A percentile compares a stretch with the other conserved stretches of the same genome.
phyloP scores from a whole-genome alignment of 2,888 invertebrate species.

The Malacosoma neustria region DNA sequence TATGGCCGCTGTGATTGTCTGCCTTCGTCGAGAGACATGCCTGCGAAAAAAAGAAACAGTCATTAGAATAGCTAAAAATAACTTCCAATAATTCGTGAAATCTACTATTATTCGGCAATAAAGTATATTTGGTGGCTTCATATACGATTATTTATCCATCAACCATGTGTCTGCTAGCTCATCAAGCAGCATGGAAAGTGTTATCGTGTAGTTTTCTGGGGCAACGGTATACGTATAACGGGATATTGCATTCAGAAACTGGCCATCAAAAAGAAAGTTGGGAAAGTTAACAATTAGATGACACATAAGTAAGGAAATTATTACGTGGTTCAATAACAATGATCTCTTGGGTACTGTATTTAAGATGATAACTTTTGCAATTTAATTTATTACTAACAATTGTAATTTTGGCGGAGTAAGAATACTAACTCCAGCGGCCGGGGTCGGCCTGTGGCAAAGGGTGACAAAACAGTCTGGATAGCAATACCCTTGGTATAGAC shows the following conservation, averaged over 20 bases:
- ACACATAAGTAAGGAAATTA: slow-evolving; percentile 26
- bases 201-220: slow-evolving; percentile 47
- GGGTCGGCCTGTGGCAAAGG: too few relatives aligned
- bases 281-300: slow-evolving; percentile 60
- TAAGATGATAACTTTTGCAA: not conserved
- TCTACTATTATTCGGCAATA: not conserved
- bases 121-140: not conserved
- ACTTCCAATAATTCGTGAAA: not conserved
- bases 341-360: slow-evolving; percentile 8
- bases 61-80: slow-evolving; percentile 1
- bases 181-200: slow-evolving; percentile 35
- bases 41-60: slow-evolving; percentile 43
- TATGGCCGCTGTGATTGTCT: slow-evolving; percentile 81
- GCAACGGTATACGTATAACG: slow-evolving; percentile 48
- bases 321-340: slow-evolving; percentile 15
- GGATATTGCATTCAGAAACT: slow-evolving; percentile 42
- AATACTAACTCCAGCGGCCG: too few relatives aligned
- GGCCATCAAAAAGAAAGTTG: slow-evolving; percentile 59
- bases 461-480: too few relatives aligned
- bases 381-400: slow-evolving; percentile 7
- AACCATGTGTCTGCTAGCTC: slow-evolving; percentile 7
- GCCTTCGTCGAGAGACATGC: slow-evolving; percentile 79
- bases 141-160: slow-evolving; percentile 4
- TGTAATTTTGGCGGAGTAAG: not conserved
- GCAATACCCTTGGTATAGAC: too few relatives aligned